These are phyloP conservation scores for Intoshia linei DNA, from an alignment of 1,140 invertebrate species.

Conservation along the genomic window DNA sequence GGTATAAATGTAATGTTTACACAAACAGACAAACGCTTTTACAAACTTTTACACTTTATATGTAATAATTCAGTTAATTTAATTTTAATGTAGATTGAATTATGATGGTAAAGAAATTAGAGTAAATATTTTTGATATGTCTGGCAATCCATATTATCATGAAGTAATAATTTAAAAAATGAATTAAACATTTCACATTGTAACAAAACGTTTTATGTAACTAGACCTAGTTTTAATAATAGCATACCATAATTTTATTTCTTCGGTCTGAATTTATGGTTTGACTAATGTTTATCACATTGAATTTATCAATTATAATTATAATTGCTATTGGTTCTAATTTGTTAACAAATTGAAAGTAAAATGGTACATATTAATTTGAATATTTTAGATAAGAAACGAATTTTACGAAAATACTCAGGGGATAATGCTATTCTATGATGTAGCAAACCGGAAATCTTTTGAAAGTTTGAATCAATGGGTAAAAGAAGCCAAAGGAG, in stretches of 20 bases:
- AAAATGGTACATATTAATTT: constrained; percentile 5
- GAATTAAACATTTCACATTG: too few relatives aligned
- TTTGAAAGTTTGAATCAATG: constrained; percentile 18
- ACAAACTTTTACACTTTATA: too few relatives aligned
- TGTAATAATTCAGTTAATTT: too few relatives aligned
- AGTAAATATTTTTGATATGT: constrained; percentile 26
- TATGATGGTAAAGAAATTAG: constrained; percentile 19
- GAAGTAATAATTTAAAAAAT: constrained; percentile 13
- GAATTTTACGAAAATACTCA: constrained; percentile 23
- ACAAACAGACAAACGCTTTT: too few relatives aligned
- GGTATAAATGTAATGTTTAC: too few relatives aligned
- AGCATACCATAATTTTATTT: too few relatives aligned
- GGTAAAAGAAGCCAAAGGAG: constrained; percentile 17
- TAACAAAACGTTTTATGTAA: too few relatives aligned
- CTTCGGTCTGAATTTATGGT: too few relatives aligned
- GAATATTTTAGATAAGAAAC: constrained; percentile 15
- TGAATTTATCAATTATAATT: not conserved
- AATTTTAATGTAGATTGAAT: constrained; percentile 15
- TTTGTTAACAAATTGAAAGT: not conserved
- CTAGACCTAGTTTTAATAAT: too few relatives aligned
- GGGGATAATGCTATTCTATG: constrained; percentile 19
- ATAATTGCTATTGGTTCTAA: not conserved
- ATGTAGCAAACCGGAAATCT: constrained; percentile 13
- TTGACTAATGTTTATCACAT: not conserved
- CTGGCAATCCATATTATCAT: constrained; percentile 25